Conservation (phyloP, 2,113 vertebrate genomes). For the Myotis yumanensis region DNA sequence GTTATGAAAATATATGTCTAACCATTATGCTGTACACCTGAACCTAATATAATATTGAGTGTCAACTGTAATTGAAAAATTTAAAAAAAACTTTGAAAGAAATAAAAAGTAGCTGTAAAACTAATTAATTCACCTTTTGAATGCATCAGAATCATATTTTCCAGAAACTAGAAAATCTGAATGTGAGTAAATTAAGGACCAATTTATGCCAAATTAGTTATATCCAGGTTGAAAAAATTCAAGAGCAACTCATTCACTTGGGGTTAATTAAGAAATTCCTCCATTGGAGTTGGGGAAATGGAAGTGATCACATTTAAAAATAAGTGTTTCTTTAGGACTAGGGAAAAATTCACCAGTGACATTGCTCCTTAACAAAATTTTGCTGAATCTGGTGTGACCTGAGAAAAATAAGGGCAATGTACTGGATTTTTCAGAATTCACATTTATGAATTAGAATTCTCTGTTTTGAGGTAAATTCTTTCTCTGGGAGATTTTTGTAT, state of each 20-base stretch:
- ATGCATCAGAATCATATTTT: not conserved
- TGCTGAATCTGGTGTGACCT: not conserved
- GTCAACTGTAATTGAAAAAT: not conserved
- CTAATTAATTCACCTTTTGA: not conserved
- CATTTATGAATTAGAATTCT: not conserved
- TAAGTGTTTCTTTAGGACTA: not conserved
- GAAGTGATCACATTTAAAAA: not conserved
- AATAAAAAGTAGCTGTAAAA: not conserved
- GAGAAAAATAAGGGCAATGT: not conserved
- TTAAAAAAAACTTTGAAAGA: not conserved
- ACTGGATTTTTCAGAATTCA: not conserved
- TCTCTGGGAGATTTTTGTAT: not conserved
- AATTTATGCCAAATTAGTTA: conserved; percentile 8
- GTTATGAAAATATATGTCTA: not conserved
- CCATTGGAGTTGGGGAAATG: not conserved
- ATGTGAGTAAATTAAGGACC: not conserved
- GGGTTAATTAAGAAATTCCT: conserved; percentile 14
- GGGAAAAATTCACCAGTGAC: not conserved
- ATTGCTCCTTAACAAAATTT: not conserved
- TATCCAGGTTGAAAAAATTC: not conserved
- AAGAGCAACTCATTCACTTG: not conserved
- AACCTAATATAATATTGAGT: not conserved
- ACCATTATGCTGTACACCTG: not conserved
- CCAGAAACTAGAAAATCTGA: conserved; percentile 35
- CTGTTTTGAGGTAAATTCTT: not conserved